Evolutionary conservation across 2,888 invertebrate species (phyloP).

Genomic region (Stratiomys singularior): DNA sequence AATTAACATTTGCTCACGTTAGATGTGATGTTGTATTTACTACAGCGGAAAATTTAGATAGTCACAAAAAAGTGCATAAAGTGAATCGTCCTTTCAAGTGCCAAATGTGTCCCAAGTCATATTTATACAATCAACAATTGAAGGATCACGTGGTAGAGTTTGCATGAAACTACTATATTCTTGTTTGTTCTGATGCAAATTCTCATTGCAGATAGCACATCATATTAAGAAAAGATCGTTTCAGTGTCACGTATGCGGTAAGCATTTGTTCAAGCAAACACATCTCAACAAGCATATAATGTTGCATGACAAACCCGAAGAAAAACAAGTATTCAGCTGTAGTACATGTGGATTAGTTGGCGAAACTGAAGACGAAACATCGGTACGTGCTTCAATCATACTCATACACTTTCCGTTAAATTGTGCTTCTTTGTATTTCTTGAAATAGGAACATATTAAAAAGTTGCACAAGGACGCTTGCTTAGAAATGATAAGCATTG

Average conservation of each 20-base stretch:
- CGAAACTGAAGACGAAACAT: constrained; percentile 53
- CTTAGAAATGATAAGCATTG: constrained; percentile 47
- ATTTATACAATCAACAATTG: constrained; percentile 48
- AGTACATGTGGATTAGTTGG: constrained; percentile 58
- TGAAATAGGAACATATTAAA: constrained; percentile 51
- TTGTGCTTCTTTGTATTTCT: no score
- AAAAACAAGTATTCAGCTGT: constrained; percentile 54
- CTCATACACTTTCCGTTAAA: constrained; percentile 42
- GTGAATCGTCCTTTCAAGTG: constrained; percentile 54
- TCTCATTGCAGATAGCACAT: constrained; percentile 38
- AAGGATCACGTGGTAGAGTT: constrained; percentile 48
- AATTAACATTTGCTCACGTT: not conserved
- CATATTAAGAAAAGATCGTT: constrained; percentile 50
- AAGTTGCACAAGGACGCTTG: constrained; percentile 32
- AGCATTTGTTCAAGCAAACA: constrained; percentile 56
- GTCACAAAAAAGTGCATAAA: constrained; percentile 56
- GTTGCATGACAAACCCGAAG: constrained; percentile 52
- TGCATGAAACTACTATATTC: no score
- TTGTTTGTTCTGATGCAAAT: not conserved
- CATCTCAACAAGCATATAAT: constrained; percentile 60
- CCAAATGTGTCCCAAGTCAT: constrained; percentile 54
- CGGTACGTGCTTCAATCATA: constrained; percentile 53
- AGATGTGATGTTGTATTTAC: constrained; percentile 61
- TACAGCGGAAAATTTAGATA: constrained; percentile 52
- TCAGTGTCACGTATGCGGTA: constrained; percentile 57